Conservation (phyloP, 2,113 vertebrate species). For the Coptodon bakossiorum region DNA sequence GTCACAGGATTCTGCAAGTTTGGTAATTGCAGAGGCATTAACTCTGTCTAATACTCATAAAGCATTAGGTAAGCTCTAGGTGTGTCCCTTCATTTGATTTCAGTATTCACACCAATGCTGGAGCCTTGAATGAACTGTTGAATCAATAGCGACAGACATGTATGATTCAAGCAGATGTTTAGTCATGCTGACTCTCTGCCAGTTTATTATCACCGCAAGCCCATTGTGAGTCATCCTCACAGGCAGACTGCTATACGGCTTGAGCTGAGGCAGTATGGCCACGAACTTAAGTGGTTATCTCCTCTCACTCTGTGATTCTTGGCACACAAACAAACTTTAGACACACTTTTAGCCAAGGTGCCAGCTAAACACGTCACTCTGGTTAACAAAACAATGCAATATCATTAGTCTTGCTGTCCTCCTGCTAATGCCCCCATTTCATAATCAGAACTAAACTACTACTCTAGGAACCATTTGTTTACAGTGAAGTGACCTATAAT, state of each 20-base stretch:
- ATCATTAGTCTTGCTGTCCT: constrained; percentile 7
- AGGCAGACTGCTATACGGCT: neutral
- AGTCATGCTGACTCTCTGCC: constrained; percentile 24
- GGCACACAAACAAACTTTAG: constrained; percentile 25
- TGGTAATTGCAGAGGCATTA: constrained; percentile 18
- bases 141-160: constrained; percentile 13
- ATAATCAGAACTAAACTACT: neutral
- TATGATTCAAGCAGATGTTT: constrained; percentile 22
- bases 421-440: neutral
- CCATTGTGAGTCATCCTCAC: constrained; percentile 35
- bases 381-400: constrained; percentile 43
- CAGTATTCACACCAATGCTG: neutral
- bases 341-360: constrained; percentile 10
- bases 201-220: neutral
- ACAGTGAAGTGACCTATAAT: neutral
- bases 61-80: constrained; percentile 36
- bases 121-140: neutral
- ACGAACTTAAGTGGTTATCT: constrained; percentile 18
- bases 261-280: neutral
- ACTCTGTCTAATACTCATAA: constrained; percentile 13
- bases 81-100: constrained; percentile 12
- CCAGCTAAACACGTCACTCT: constrained; percentile 28
- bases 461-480: neutral
- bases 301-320: constrained; percentile 45
- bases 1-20: constrained; percentile 8